These are phyloP conservation scores for Drosophila melanosoma DNA, from an alignment of 2,888 invertebrate species.

Conservation along the genomic window DNA sequence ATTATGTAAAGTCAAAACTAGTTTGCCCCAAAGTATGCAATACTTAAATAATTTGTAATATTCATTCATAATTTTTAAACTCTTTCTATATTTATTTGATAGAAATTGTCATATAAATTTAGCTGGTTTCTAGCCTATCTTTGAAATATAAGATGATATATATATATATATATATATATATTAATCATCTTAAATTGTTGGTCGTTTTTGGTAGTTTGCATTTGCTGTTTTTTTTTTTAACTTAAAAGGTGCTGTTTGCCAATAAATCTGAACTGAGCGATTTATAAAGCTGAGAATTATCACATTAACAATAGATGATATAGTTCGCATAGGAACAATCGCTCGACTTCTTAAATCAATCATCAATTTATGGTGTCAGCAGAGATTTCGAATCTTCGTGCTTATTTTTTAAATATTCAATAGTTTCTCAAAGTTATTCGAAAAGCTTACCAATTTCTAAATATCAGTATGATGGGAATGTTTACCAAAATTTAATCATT, in stretches of 20 bases:
- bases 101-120: background rate
- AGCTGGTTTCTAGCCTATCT: background rate
- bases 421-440: background rate
- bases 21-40: slow-evolving; percentile 40
- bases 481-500: background rate
- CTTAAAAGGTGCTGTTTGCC: no score
- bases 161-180: background rate
- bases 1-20: background rate
- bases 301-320: background rate
- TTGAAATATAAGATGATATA: background rate
- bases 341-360: background rate
- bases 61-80: background rate
- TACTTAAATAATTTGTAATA: background rate
- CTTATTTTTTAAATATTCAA: background rate
- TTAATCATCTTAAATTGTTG: background rate
- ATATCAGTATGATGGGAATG: background rate
- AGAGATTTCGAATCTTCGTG: background rate
- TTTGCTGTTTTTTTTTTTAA: background rate
- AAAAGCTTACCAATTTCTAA: background rate
- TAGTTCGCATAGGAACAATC: background rate
- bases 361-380: background rate
- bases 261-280: background rate
- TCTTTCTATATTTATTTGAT: background rate
- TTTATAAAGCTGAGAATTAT: background rate
- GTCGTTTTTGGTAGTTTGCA: background rate